Evolutionary conservation across 2,797 vertebrate species (phyloP).

Genomic region (Cryptoblepharus egeriae): DNA sequence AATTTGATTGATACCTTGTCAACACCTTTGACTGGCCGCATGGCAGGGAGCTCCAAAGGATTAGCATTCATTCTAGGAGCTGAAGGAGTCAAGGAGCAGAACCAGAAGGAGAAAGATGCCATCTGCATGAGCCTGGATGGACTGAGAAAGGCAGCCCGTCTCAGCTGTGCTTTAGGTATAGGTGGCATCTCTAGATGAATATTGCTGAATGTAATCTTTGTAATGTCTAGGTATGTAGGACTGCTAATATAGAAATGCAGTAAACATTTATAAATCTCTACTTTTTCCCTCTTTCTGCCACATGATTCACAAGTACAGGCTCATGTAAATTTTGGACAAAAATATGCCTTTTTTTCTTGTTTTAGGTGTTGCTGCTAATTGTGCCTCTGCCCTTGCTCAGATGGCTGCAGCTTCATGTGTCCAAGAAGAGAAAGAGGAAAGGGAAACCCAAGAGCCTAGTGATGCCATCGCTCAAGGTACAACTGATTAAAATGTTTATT

Average conservation of each 20-base stretch:
- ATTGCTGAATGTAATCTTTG: neutral
- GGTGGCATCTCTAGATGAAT: neutral
- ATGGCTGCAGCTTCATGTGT: constrained; percentile 98
- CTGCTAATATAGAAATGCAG: neutral
- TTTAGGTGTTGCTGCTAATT: constrained; percentile 94
- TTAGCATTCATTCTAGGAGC: constrained; percentile 92
- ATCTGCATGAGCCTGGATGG: constrained; percentile 95
- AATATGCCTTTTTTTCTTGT: constrained; percentile 41
- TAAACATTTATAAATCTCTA: neutral
- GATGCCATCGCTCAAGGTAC: constrained; percentile 93
- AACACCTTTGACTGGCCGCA: constrained; percentile 91
- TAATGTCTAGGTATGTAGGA: no score
- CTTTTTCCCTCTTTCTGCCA: neutral
- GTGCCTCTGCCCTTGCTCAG: constrained; percentile 94
- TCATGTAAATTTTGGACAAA: constrained; percentile 14
- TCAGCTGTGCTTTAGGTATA: constrained; percentile 93
- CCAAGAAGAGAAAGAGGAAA: constrained; percentile 93
- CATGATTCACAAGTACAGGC: constrained; percentile 1
- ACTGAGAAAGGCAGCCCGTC: constrained; percentile 90
- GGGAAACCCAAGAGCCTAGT: constrained; percentile 82
- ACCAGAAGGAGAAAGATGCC: constrained; percentile 91
- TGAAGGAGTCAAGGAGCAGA: constrained; percentile 92
- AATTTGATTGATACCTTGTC: constrained; percentile 96
- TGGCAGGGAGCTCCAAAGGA: constrained; percentile 92
- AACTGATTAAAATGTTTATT: neutral